Percentiles rank a stretch among this genome's conserved stretches.
phyloP scores from a whole-genome alignment of 2,888 invertebrate species.

The Stegophylla sp. region DNA sequence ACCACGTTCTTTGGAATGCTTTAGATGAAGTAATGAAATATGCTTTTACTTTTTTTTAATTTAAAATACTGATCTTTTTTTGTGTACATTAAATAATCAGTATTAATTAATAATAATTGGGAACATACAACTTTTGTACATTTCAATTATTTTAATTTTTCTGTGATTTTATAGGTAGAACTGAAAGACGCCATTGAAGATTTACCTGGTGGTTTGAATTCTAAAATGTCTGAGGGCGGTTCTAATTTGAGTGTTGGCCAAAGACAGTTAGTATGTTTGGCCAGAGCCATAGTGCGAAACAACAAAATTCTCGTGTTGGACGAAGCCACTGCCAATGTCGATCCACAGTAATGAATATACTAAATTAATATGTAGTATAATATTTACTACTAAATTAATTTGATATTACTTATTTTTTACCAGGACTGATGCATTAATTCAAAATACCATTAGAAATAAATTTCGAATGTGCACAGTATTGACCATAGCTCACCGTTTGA shows the following conservation, averaged over 20 bases:
- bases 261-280: constrained; percentile 86
- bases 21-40: constrained; percentile 74
- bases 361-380: neutral
- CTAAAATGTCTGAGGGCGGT: constrained; percentile 78
- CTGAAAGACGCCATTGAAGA: constrained; percentile 74
- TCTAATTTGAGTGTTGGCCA: constrained; percentile 89
- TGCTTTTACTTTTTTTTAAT: neutral
- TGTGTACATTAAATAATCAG: neutral
- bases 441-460: constrained; percentile 79
- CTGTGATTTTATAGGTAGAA: constrained; percentile 72
- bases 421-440: constrained; percentile 84
- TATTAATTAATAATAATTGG: neutral
- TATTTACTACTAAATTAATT: neutral
- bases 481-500: constrained; percentile 88
- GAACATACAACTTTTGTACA: no score
- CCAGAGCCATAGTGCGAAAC: constrained; percentile 83
- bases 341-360: constrained; percentile 72
- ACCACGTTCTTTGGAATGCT: constrained; percentile 81
- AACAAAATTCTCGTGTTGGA: constrained; percentile 87
- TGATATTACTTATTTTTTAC: constrained; percentile 18
- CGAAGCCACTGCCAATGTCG: constrained; percentile 93
- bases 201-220: constrained; percentile 71
- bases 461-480: constrained; percentile 87
- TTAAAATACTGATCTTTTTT: neutral
- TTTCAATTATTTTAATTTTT: no score